Conservation (phyloP, 2,888 invertebrate species). For the Bhutanitis thaidina region DNA sequence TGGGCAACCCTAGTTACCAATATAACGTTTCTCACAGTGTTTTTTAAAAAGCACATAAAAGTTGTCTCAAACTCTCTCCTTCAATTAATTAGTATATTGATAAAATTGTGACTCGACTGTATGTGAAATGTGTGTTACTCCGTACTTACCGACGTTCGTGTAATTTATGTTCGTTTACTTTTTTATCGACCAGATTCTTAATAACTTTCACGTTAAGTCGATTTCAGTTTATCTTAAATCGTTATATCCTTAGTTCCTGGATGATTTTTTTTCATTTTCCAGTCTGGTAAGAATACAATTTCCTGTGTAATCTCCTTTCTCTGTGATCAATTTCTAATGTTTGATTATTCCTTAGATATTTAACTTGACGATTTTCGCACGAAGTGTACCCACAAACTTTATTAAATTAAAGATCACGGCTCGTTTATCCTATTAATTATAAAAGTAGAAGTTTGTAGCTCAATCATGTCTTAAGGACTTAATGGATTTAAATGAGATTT, state of each 20-base stretch:
- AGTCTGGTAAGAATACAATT: slow-evolving; percentile 16
- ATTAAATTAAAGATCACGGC: too few species aligned
- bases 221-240: slow-evolving; percentile 11
- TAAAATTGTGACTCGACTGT: neutral
- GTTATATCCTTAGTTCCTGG: slow-evolving; percentile 3
- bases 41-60: too few species aligned
- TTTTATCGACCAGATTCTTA: slow-evolving; percentile 9
- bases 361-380: too few species aligned
- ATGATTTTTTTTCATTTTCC: slow-evolving; percentile 15
- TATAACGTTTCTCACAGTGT: too few species aligned
- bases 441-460: too few species aligned
- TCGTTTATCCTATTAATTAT: too few species aligned
- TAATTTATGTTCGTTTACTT: slow-evolving; percentile 10
- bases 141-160: neutral
- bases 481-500: too few species aligned
- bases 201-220: slow-evolving; percentile 5
- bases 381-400: too few species aligned
- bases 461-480: too few species aligned
- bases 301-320: slow-evolving; percentile 15
- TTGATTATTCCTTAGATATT: slow-evolving; percentile 4
- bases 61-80: neutral
- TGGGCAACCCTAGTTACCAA: too few species aligned
- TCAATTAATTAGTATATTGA: slow-evolving; percentile 12
- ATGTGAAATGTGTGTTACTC: neutral
- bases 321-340: slow-evolving; percentile 5